These are phyloP conservation scores for Aspidoscelis tigris DNA, from an alignment of 2,113 vertebrate genomes.

Conservation along the genomic window DNA sequence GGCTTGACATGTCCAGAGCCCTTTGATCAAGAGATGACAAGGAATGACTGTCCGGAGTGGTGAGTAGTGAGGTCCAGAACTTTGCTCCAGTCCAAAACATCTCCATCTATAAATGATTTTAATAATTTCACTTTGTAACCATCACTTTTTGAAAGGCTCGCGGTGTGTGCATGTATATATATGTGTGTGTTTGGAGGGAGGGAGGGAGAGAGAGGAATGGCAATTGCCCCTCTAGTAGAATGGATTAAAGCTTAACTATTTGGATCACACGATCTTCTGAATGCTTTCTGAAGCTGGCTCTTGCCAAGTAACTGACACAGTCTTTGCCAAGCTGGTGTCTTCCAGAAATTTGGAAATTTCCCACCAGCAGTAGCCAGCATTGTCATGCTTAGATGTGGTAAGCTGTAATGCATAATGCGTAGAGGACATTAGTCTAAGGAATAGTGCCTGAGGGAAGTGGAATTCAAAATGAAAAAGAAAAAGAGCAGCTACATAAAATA, in stretches of 20 bases:
- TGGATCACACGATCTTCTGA: background rate
- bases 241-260: background rate
- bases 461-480: background rate
- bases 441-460: background rate
- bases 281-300: background rate
- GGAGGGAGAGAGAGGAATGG: too few species aligned
- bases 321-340: too few species aligned
- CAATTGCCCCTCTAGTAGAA: background rate
- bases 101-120: background rate
- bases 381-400: too few species aligned
- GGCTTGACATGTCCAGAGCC: background rate
- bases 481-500: too few species aligned
- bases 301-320: background rate
- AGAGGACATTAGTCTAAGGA: too few species aligned
- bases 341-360: too few species aligned
- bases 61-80: background rate
- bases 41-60: background rate
- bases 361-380: too few species aligned
- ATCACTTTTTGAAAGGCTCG: background rate
- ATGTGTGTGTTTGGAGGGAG: too few species aligned
- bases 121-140: background rate
- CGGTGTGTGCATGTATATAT: background rate
- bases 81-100: background rate
- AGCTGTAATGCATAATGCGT: too few species aligned
- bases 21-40: background rate